phyloP scores from a whole-genome alignment of 1,140 invertebrate species.

The Ostrea denselamellosa region DNA sequence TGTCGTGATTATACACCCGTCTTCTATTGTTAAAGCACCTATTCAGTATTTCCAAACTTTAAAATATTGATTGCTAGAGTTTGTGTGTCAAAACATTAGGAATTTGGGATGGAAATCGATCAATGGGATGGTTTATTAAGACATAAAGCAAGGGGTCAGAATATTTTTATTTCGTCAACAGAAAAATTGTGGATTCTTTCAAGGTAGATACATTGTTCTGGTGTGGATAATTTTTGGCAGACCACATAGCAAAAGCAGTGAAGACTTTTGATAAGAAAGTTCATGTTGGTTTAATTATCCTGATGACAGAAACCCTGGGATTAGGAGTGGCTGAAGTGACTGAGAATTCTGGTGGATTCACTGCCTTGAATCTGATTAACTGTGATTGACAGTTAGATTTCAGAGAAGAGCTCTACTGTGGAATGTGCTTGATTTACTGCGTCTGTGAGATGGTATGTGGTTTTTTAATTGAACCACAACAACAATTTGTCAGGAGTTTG shows the following conservation, averaged over 20 bases:
- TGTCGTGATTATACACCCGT: background rate
- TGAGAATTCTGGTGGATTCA: background rate
- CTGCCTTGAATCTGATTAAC: background rate
- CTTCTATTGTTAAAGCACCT: background rate
- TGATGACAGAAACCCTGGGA: background rate
- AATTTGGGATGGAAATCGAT: slow-evolving; percentile 22
- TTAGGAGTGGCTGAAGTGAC: background rate
- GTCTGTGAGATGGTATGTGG: background rate
- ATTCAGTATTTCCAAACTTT: background rate
- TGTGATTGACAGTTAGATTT: background rate
- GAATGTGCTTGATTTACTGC: slow-evolving; percentile 26
- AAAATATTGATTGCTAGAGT: slow-evolving; percentile 7
- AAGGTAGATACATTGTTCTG: background rate
- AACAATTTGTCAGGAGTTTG: slow-evolving; percentile 18
- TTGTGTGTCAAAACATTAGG: background rate
- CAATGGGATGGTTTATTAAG: background rate
- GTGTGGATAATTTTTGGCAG: slow-evolving; percentile 14
- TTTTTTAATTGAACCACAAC: slow-evolving; percentile 24
- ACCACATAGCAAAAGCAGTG: background rate
- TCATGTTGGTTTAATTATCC: background rate
- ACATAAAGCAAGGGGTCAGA: background rate
- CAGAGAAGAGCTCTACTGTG: background rate
- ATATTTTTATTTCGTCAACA: background rate
- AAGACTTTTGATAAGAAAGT: background rate
- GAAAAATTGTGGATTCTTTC: background rate